These are phyloP conservation scores for Apostichopus japonicus DNA, from an alignment of 35 echinoderm and acorn worm genomes.

Conservation along the genomic window DNA sequence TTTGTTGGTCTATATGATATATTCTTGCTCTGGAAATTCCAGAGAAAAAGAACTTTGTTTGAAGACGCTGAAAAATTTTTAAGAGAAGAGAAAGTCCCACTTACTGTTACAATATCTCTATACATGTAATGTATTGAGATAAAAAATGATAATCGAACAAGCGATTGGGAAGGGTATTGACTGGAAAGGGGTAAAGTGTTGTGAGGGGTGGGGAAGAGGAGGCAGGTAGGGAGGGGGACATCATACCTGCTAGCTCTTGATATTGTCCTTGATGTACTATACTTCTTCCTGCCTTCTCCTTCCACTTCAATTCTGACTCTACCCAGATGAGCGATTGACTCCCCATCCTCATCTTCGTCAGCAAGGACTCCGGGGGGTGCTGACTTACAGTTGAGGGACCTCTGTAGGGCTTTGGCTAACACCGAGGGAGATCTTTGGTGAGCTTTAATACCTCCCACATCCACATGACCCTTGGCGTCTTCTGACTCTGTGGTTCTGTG, in stretches of 20 bases:
- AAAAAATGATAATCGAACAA: no score
- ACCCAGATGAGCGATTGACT: neutral
- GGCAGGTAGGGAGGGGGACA: no score
- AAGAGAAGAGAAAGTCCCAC: no score
- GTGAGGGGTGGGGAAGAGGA: no score
- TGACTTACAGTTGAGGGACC: constrained; percentile 53
- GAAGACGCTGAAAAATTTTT: no score
- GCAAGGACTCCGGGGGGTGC: constrained; percentile 13
- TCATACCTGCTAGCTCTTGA: constrained; percentile 71
- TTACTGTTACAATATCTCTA: no score
- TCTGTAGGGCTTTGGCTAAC: constrained; percentile 10
- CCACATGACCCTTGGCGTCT: neutral
- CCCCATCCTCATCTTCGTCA: constrained; percentile 37
- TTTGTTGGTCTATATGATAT: no score
- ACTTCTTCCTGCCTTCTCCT: constrained; percentile 52
- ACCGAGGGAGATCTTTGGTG: constrained; percentile 31
- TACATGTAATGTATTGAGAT: no score
- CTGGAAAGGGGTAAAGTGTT: no score
- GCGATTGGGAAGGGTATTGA: no score
- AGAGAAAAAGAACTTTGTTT: no score
- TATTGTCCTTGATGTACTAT: constrained; percentile 28
- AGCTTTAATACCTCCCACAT: neutral
- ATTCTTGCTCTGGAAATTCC: no score
- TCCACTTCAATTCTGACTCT: constrained; percentile 72
- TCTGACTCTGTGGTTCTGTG: neutral